Percentiles rank a stretch among this genome's conserved stretches.
phyloP scores from a whole-genome alignment of 64 coral and sea anemone species.

The Dendronephthya gigantea region DNA sequence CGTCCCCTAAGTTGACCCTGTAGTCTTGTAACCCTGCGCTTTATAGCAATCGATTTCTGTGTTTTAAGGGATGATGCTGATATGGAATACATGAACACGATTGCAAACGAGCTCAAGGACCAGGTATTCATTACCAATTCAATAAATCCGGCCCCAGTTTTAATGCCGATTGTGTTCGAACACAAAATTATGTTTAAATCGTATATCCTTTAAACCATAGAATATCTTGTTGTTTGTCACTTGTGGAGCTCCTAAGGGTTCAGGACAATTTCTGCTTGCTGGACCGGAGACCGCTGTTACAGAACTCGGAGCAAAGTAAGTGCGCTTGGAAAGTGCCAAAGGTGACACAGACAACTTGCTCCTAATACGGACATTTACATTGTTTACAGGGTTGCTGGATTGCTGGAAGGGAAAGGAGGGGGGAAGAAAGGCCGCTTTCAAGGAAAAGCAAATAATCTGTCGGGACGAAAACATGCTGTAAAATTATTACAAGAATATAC shows the following conservation, averaged over 20 bases:
- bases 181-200: not conserved
- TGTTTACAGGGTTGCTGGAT: not conserved
- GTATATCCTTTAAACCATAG: not conserved
- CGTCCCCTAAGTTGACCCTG: too few relatives aligned
- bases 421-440: constrained; percentile 14
- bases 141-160: too few relatives aligned
- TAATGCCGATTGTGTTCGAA: not conserved
- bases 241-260: not conserved
- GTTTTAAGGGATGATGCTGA: constrained; percentile 1
- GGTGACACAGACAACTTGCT: too few relatives aligned
- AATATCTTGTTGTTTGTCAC: not conserved
- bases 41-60: not conserved
- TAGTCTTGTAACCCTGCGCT: too few relatives aligned
- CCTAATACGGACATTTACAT: too few relatives aligned
- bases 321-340: not conserved
- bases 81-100: constrained; percentile 18
- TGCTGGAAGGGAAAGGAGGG: not conserved
- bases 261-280: not conserved
- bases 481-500: not conserved
- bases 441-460: not conserved
- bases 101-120: constrained; percentile 9
- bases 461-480: not conserved
- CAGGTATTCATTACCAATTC: not conserved
- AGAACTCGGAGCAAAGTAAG: not conserved
- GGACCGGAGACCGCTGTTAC: not conserved